Evolutionary conservation across 2,113 vertebrate genomes (phyloP), one percentile per base, ranked within the genome.

Genomic region (Hippocampus zosterae): DNA sequence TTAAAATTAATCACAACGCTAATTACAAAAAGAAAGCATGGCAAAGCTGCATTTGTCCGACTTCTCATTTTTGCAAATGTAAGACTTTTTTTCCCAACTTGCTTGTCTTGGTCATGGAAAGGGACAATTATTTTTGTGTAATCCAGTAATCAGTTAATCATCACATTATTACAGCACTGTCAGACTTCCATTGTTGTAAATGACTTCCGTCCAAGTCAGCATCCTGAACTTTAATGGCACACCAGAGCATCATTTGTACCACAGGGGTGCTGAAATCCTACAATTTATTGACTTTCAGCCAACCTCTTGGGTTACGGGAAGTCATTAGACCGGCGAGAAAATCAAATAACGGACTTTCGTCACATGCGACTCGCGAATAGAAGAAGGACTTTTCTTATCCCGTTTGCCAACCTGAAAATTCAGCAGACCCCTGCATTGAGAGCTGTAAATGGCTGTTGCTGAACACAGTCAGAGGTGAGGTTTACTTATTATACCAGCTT

Each of bases 331-430:
- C 19, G 59, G 62, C 7, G 66, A 56, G 68, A 72, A 53, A 70
- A 62, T 3, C 66, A 3, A 71, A 70, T 81, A 74, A 68, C 2
- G 16, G 8, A 33, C 77, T 82, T 81, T 83, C 69, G 69, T 73
- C 67, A 65, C 44, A 55, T 65, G 13, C 52, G 55, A 67, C 68
- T 68, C 44, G 61, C 40, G 74, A 81, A 83, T 40, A 68, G 40
- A 72, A 84, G 84, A 62, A 75, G 63, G 1, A 19, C 40, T 21
- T 21, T 71, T 77, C 70, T 71, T 69, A 74, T 62, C 23, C 81
- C 74, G 57, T 81, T 85, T 73, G 68, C 78, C 73, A 1, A 40
- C 33, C 84, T 86, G 75, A 88, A 88, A 84, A 85, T 62, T 69
- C 76, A 29, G 63, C 67, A 41, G 57, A 63, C 33, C 78, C 69